These are phyloP conservation scores for Telmatherina bonti DNA, from an alignment of 2,797 vertebrate genomes.

Conservation along the genomic window DNA sequence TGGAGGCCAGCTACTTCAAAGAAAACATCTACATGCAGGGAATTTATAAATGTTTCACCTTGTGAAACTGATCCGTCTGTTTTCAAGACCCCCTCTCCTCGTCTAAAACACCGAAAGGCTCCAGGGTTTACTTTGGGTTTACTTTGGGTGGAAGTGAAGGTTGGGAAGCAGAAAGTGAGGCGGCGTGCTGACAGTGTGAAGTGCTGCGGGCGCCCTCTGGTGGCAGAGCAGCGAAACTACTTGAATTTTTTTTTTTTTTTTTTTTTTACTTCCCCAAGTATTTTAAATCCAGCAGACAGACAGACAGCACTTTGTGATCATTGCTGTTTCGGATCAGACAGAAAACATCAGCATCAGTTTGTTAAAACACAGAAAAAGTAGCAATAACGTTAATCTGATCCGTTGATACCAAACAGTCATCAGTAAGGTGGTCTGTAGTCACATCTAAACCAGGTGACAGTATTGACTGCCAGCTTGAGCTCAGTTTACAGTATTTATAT, in stretches of 20 bases:
- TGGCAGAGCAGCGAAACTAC: slow-evolving; percentile 74
- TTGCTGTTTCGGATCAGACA: slow-evolving; percentile 49
- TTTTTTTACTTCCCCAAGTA: too few relatives aligned
- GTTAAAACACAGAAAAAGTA: slow-evolving; percentile 47
- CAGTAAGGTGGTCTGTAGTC: slow-evolving; percentile 32
- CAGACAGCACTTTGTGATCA: slow-evolving; percentile 73
- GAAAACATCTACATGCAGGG: slow-evolving; percentile 6
- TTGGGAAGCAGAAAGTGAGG: not conserved
- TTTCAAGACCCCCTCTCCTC: slow-evolving; percentile 2
- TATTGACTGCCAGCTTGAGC: slow-evolving; percentile 70
- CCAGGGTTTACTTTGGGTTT: slow-evolving; percentile 22
- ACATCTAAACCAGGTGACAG: slow-evolving; percentile 63
- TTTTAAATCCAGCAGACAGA: slow-evolving; percentile 57
- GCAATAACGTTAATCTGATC: slow-evolving; percentile 67
- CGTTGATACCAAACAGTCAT: slow-evolving; percentile 40
- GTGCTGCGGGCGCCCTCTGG: slow-evolving; percentile 73
- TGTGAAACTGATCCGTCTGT: slow-evolving; percentile 24
- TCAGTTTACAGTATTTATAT: slow-evolving; percentile 77
- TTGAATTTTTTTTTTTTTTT: slow-evolving; percentile 79
- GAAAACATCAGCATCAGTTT: slow-evolving; percentile 45
- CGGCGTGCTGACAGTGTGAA: slow-evolving; percentile 24
- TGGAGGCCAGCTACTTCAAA: slow-evolving; percentile 17
- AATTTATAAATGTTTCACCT: slow-evolving; percentile 18
- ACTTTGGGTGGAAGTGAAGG: slow-evolving; percentile 4
- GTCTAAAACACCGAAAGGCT: slow-evolving; percentile 39